Conservation (phyloP, 2,888 invertebrate genomes). For the Calameuta idolon region DNA sequence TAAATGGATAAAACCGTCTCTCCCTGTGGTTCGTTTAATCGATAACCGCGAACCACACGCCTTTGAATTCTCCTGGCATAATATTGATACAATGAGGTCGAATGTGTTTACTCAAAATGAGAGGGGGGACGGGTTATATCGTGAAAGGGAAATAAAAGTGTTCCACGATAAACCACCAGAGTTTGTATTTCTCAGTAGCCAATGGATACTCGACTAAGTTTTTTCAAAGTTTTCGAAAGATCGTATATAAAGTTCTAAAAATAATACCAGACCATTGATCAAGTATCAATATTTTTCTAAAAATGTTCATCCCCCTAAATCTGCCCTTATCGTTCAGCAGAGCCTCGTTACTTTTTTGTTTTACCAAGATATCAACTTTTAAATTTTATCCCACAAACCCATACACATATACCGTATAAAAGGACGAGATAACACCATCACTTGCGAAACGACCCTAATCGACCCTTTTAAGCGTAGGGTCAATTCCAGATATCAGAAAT, state of each 20-base stretch:
- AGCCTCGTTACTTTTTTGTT: background rate
- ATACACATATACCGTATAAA: background rate
- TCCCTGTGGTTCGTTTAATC: background rate
- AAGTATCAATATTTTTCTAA: background rate
- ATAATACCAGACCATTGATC: background rate
- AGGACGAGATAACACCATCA: background rate
- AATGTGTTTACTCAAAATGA: background rate
- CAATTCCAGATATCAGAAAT: constrained; percentile 42
- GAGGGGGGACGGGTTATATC: background rate
- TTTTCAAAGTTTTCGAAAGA: background rate
- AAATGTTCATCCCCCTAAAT: background rate
- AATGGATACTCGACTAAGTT: background rate
- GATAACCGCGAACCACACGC: background rate
- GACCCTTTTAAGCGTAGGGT: constrained; percentile 34
- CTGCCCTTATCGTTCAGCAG: no score
- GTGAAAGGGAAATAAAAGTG: background rate
- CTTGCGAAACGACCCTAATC: constrained; percentile 25
- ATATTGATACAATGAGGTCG: background rate
- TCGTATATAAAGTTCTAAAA: background rate
- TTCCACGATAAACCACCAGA: background rate
- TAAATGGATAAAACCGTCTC: background rate
- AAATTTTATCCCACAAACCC: background rate
- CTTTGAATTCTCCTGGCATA: background rate
- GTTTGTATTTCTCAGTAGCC: background rate
- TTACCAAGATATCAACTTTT: background rate